Conservation (phyloP, 2,888 invertebrate species). For the Plebejus argus region DNA sequence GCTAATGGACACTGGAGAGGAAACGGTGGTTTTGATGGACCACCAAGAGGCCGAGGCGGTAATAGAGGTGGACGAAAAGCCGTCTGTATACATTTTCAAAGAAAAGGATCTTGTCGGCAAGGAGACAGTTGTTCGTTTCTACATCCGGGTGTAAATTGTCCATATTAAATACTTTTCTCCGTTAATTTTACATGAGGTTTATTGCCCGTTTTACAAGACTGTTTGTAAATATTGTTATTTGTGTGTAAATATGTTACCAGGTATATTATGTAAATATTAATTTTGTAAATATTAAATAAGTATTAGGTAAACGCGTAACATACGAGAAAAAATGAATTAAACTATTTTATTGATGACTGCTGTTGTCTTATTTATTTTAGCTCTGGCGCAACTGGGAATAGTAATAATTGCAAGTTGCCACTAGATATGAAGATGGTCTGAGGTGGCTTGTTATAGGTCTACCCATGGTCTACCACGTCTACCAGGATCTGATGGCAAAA, state of each 20-base stretch:
- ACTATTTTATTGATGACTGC: neutral
- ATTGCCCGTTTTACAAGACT: constrained; percentile 30
- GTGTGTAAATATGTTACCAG: constrained; percentile 16
- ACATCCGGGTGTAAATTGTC: constrained; percentile 87
- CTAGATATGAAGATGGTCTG: too few species aligned
- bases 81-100: constrained; percentile 89
- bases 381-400: neutral
- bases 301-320: neutral
- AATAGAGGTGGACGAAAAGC: constrained; percentile 80
- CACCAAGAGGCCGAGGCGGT: constrained; percentile 70
- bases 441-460: too few species aligned
- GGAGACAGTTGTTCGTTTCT: constrained; percentile 91
- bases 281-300: constrained; percentile 1
- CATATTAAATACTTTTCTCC: constrained; percentile 56
- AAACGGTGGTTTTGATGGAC: constrained; percentile 71
- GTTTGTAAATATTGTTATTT: constrained; percentile 30
- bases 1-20: constrained; percentile 77
- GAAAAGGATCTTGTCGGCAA: constrained; percentile 89
- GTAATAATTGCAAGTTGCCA: too few species aligned
- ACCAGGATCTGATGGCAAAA: too few species aligned
- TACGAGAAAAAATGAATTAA: constrained; percentile 1
- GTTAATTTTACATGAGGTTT: constrained; percentile 14
- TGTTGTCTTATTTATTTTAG: neutral
- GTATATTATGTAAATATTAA: neutral
- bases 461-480: too few species aligned